Evolutionary conservation across 2,888 invertebrate genomes (phyloP), one percentile per base, ranked within the genome.

Genomic region (Pharmacophagus antenor): DNA sequence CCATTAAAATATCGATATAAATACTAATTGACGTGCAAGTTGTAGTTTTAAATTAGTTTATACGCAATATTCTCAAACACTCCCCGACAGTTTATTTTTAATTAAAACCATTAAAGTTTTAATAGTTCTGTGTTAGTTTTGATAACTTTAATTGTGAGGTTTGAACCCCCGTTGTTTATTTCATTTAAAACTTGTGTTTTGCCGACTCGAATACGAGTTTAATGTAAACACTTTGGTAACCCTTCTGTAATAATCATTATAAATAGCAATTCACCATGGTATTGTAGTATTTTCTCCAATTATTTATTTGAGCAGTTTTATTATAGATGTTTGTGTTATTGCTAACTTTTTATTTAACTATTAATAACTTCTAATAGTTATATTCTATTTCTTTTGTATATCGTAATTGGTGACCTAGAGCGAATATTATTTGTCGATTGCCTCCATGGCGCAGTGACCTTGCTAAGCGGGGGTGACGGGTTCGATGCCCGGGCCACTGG

Each of bases 41-140:
- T 42, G 7, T 17, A 12, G n/a, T 4, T 42, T 17, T 2, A 17
- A 42, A 42, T 42, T 15, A 42, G 42, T 42, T 42, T 6, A 42
- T 22, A 31, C 21, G 15, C 46, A 46, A 15, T 46, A 8, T 53
- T 53, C 25, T 53, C 42, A 8, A 7, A 53, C 22, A 42, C 42
- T 23, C 42, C 20, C 23, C 53, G n/a, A 23, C 53, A 42, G 23
- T 53, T 42, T 42, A 42, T 42, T 42, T 53, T 42, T 53, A 53
- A 53, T 53, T 53, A 42, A 53, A 53, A 53, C 23, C 42, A 25
- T 53, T 53, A 37, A 53, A 53, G 42, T 42, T 53, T 53, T 42
- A 53, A 53, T 53, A 23, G 53, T 53, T 53, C 18, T 22, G 22
- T 41, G 37, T 37, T 42, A n/a, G 51, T 52, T 52, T 41, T 52